Evolutionary conservation across 2,888 invertebrate genomes (phyloP).

Genomic region (Trissolcus brochymenae): DNA sequence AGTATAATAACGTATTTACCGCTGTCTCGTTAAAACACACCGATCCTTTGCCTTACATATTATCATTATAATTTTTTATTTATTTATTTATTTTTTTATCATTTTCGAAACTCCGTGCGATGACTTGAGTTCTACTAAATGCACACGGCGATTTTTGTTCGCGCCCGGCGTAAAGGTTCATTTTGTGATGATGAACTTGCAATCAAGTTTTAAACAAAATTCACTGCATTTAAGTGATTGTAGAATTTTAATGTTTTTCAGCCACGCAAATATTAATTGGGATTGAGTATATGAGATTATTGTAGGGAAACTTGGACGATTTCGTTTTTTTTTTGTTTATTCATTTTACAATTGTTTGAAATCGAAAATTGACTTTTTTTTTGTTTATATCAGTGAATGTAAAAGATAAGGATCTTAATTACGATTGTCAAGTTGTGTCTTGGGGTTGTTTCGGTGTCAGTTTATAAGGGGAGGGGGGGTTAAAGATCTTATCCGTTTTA

Average conservation of each 20-base stretch:
- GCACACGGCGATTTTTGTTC: conserved; percentile 30
- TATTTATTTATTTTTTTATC: conserved; percentile 32
- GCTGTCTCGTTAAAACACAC: conserved; percentile 50
- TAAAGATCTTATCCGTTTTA: conserved; percentile 68
- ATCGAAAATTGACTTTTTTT: too few species aligned
- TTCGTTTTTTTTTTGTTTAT: too few species aligned
- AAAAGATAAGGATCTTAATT: conserved; percentile 51
- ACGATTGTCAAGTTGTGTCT: conserved; percentile 46
- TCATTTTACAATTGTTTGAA: too few species aligned
- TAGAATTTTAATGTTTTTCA: background rate
- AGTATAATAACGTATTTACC: conserved; percentile 54
- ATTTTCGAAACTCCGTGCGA: background rate
- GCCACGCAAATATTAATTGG: too few species aligned
- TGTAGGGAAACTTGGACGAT: too few species aligned
- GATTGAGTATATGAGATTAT: too few species aligned
- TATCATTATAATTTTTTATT: too few species aligned
- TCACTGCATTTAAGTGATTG: conserved; percentile 14
- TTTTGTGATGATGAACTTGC: conserved; percentile 16
- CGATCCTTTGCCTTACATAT: conserved; percentile 1
- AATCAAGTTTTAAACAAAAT: conserved; percentile 4
- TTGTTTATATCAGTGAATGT: too few species aligned
- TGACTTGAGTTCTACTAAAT: conserved; percentile 18
- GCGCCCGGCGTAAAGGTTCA: conserved; percentile 28
- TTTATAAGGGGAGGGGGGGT: conserved; percentile 64
- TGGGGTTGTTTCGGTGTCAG: conserved; percentile 58